Evolutionary conservation across 1,140 invertebrate species (phyloP).

Genomic region (Tetramorium alpestre): DNA sequence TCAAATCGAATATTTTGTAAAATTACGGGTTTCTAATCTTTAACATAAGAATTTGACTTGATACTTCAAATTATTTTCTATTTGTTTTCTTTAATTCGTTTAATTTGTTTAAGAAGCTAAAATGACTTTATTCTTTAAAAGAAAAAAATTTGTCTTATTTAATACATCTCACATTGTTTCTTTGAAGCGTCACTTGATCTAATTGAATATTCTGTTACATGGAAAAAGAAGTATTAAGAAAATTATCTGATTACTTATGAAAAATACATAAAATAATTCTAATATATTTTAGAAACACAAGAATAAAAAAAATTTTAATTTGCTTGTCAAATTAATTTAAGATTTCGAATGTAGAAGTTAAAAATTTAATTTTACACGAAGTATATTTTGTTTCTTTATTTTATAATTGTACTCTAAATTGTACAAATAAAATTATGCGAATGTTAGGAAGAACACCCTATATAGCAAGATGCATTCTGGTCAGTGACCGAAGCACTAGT

Average conservation of each 20-base stretch:
- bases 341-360: not conserved
- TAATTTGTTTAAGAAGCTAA: not conserved
- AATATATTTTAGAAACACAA: not conserved
- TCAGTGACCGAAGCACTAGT: conserved; percentile 42
- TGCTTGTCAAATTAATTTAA: not conserved
- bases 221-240: not conserved
- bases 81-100: not conserved
- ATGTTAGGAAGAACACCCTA: not conserved
- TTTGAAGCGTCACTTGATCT: not conserved
- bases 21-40: not conserved
- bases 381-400: not conserved
- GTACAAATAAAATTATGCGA: not conserved
- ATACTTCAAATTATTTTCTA: not conserved
- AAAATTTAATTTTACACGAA: not conserved
- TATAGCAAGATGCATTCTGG: not conserved
- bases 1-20: too few relatives aligned
- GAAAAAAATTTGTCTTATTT: not conserved
- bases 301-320: not conserved
- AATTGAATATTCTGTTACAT: not conserved
- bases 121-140: not conserved
- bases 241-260: not conserved
- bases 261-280: not conserved
- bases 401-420: not conserved
- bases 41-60: not conserved
- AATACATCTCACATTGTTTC: not conserved